Base-by-base conservation (phyloP, 2,113 vertebrate genomes). In the Colinus virginianus region DNA sequence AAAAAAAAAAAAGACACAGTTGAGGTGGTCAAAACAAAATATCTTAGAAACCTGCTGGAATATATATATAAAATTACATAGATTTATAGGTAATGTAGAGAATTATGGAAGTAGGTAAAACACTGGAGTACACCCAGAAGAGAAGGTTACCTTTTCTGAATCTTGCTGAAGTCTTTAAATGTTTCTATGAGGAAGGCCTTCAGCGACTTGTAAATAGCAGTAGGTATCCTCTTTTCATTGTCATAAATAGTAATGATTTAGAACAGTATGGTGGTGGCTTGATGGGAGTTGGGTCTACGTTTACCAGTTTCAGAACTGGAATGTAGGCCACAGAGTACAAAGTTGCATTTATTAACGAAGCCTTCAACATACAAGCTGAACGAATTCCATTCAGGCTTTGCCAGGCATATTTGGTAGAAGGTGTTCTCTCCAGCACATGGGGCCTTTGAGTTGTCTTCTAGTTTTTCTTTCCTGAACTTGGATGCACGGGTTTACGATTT, bases 161-260 rank as follows among this genome's bases (percentile, higher is more conserved):
- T 43, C 18, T n/a, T 77, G 67, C 30, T 68, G 40, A 62, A 82
- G 9, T 56, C 53, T 13, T 48, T 10, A 14, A 13, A 4, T 6
- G 18, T 40, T 53, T 77, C 30, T 12, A 4, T 28, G 13, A 0
- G 1, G 55, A 62, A 45, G 40, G 45, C 3, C 28, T 77, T 80
- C 36, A 48, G 0, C 58, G 66, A 38, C 23, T 8, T 45, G 21
- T 61, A 4, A 74, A 23, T 11, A 66, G 32, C 1, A 0, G 5
- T 34, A 16, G 9, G 10, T 53, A 59, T 68, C 19, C 40, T 69
- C 32, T 69, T 84, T 34, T 38, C 18, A 55, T 32, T 7, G 28
- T 48, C 13, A 11, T 63, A 28, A 11, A 36, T 40, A 87, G 2
- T 11, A 28, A 14, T 49, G 56, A 20, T 48, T 69, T 64, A 69